Conservation (phyloP, 2,797 vertebrate species). For the Gadopsis bispinosus region DNA sequence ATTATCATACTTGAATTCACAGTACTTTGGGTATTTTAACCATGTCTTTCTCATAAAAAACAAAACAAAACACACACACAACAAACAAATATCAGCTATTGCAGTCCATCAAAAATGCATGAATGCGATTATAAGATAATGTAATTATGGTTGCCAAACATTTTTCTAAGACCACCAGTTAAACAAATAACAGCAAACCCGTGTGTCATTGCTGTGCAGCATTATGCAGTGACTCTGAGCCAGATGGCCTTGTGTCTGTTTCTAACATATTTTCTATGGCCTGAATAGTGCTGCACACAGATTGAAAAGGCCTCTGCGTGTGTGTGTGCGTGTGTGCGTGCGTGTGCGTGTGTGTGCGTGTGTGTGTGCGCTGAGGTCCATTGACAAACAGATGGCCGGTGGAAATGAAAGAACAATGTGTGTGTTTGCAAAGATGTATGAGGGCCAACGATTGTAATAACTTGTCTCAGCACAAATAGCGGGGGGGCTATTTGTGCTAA, state of each 20-base stretch:
- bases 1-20: not conserved
- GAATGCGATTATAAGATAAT: not conserved
- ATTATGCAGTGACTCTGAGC: not conserved
- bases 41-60: not conserved
- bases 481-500: not conserved
- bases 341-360: slow-evolving; percentile 13
- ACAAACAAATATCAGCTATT: not conserved
- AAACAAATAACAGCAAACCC: not conserved
- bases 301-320: slow-evolving; percentile 11
- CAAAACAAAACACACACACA: not conserved
- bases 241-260: slow-evolving; percentile 38
- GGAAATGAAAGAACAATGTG: slow-evolving; percentile 7
- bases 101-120: not conserved
- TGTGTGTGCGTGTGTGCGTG: not conserved
- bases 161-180: not conserved
- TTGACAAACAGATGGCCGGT: slow-evolving; percentile 25
- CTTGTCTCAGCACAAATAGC: slow-evolving; percentile 17
- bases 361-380: not conserved
- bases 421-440: slow-evolving; percentile 11
- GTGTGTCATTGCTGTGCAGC: not conserved
- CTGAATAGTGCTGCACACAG: slow-evolving; percentile 16
- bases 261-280: slow-evolving; percentile 22
- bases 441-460: slow-evolving; percentile 1
- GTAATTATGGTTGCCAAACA: not conserved
- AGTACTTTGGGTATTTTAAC: not conserved